Base-by-base conservation (phyloP, 2,113 vertebrate genomes). In the Ailurus styani region DNA sequence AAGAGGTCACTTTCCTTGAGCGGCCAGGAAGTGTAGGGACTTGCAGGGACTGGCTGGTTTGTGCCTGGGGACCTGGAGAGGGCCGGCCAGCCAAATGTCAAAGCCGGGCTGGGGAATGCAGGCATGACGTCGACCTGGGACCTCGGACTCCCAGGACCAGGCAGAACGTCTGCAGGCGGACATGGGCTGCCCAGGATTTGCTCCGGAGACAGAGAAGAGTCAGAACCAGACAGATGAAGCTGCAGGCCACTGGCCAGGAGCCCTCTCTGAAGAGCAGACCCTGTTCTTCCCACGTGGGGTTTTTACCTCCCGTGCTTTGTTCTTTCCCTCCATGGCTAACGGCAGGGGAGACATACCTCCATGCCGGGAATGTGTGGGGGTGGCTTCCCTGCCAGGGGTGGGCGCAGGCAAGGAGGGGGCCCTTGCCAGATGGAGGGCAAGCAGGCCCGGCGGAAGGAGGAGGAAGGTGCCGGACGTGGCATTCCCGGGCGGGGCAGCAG, bases 391-490 rank as follows among this genome's bases (percentile, higher is more conserved):
- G 3, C 73, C 0, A 0, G 23, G n/a, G 5, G 50, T 6, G 29
- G 55, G 37, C 5, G 1, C 23, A 37, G 18, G n/a, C 4, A 20
- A 11, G 37, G 2, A 1, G 40, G 34, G 47, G 3, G 0, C 13
- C 21, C 7, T 31, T 7, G 37, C 52, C 70, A n/a, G 20, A 57
- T 6, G 21, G 29, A 25, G 25, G 34, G 27, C 52, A 5, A 31
- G 64, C 4, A 3, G 37, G 23, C 34, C 20, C 42, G 0, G 1
- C 0, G 10, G 73, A 11, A 27, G 23, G n/a, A 37, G 66, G 23
- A 0, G 15, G n/a, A 1, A 0, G 40, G n/a, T 2, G 7, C 10
- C 4, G 0, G 9, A 0, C 0, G 0, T 6, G 27, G 13, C 25
- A 1, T 20, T 68, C 50, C 13, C 0, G 8, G 7, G 13, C 11